These are phyloP conservation scores for Drosophila buzzatii DNA, from an alignment of 2,888 invertebrate species.

Conservation along the genomic window DNA sequence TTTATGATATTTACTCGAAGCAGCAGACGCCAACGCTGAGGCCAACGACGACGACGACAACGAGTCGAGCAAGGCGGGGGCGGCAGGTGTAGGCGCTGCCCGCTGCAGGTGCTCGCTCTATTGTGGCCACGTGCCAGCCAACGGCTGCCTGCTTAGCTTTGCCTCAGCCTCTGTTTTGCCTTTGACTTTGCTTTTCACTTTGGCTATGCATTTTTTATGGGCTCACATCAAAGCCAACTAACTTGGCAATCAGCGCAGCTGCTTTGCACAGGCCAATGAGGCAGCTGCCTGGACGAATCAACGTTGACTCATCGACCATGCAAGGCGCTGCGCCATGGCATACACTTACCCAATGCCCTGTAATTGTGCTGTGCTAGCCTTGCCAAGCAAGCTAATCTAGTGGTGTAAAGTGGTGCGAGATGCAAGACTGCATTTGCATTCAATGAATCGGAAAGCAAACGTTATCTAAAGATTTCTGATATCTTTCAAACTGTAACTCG, in stretches of 20 bases:
- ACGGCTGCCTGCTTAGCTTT: not conserved
- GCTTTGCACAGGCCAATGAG: constrained; percentile 40
- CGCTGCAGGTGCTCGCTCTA: constrained; percentile 5
- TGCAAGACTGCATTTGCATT: not conserved
- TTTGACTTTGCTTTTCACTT: constrained; percentile 2
- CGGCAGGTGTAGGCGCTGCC: not conserved
- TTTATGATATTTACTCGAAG: constrained; percentile 78
- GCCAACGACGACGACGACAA: constrained; percentile 2
- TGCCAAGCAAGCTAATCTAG: not conserved
- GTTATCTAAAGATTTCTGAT: not conserved
- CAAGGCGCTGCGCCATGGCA: not conserved
- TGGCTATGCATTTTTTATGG: constrained; percentile 62
- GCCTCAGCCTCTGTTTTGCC: not conserved
- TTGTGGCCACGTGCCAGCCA: constrained; percentile 42
- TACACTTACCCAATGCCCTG: constrained; percentile 1
- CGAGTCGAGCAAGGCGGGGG: constrained; percentile 7
- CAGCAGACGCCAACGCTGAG: constrained; percentile 53
- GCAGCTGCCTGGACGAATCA: constrained; percentile 23
- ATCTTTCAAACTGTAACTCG: not conserved
- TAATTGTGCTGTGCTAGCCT: not conserved
- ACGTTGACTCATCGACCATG: constrained; percentile 36
- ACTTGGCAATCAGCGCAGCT: constrained; percentile 54
- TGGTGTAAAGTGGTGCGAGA: too few species aligned
- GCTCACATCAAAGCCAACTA: constrained; percentile 56
- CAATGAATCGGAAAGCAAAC: not conserved